Conservation (phyloP, 2,113 vertebrate genomes). For the Zingel zingel region DNA sequence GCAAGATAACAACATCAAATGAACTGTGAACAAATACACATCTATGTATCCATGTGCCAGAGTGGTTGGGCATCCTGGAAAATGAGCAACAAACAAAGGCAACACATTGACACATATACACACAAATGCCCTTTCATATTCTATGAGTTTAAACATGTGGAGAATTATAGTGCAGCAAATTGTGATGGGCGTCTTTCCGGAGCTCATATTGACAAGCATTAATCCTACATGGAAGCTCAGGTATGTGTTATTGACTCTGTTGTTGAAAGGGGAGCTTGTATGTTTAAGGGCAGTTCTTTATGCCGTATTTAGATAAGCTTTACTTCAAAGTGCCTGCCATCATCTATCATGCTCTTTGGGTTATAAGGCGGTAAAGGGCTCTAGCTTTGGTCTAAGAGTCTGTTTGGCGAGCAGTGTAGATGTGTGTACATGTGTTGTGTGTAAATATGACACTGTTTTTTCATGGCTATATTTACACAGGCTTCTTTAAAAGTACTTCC, state of each 20-base stretch:
- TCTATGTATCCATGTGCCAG: slow-evolving; percentile 47
- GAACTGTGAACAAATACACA: slow-evolving; percentile 74
- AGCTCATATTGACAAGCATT: slow-evolving; percentile 63
- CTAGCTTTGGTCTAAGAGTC: slow-evolving; percentile 51
- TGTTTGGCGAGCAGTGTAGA: slow-evolving; percentile 42
- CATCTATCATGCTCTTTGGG: slow-evolving; percentile 72
- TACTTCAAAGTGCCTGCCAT: slow-evolving; percentile 73
- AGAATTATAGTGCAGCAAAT: slow-evolving; percentile 31
- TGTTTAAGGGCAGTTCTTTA: slow-evolving; percentile 69
- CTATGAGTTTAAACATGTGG: slow-evolving; percentile 38
- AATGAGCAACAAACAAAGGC: slow-evolving; percentile 51
- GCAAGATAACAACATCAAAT: slow-evolving; percentile 82
- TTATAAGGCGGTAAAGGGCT: slow-evolving; percentile 59
- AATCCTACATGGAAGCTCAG: slow-evolving; percentile 71
- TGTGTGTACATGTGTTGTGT: slow-evolving; percentile 61
- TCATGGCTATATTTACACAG: slow-evolving; percentile 72
- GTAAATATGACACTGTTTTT: slow-evolving; percentile 71
- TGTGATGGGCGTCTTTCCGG: slow-evolving; percentile 42
- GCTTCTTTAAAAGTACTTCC: slow-evolving; percentile 68
- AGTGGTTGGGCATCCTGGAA: slow-evolving; percentile 53
- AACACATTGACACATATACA: slow-evolving; percentile 16
- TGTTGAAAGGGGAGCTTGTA: slow-evolving; percentile 69
- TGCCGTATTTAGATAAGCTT: slow-evolving; percentile 73
- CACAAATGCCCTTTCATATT: slow-evolving; percentile 42
- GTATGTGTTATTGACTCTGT: slow-evolving; percentile 71